Percentiles rank a stretch among this genome's conserved stretches.
phyloP scores from a whole-genome alignment of 1,140 invertebrate species.

The Drosophila kanapiae region DNA sequence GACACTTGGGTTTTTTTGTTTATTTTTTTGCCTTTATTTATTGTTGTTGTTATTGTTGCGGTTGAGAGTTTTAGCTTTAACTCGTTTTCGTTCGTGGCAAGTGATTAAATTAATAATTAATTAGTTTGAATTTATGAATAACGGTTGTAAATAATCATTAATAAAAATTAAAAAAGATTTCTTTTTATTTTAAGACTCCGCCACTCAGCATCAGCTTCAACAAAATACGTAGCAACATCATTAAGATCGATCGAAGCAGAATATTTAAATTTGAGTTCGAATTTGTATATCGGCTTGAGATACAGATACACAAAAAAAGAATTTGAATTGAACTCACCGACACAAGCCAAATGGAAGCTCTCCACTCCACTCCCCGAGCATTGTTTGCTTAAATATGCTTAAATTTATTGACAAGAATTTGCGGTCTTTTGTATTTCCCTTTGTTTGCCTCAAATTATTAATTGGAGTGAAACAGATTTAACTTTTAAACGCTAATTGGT shows the following conservation, averaged over 20 bases:
- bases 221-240: constrained; percentile 66
- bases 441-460: constrained; percentile 50
- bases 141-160: constrained; percentile 85
- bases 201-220: constrained; percentile 27
- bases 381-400: constrained; percentile 78
- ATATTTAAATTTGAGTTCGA: constrained; percentile 47
- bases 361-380: constrained; percentile 41
- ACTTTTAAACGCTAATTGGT: constrained; percentile 36
- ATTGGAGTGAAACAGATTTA: constrained; percentile 53
- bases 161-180: constrained; percentile 84
- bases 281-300: constrained; percentile 3
- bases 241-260: constrained; percentile 41
- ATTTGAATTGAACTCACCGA: constrained; percentile 42
- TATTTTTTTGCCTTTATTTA: constrained; percentile 6
- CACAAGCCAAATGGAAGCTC: constrained; percentile 36
- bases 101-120: constrained; percentile 85
- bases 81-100: constrained; percentile 65
- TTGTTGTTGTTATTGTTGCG: constrained; percentile 15
- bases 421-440: constrained; percentile 47
- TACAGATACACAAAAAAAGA: constrained; percentile 9
- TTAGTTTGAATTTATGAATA: constrained; percentile 85
- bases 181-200: constrained; percentile 70
- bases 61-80: constrained; percentile 19
- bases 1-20: constrained; percentile 63
- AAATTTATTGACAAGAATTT: constrained; percentile 79